These are phyloP conservation scores for Agapornis canus DNA, from an alignment of 2,797 vertebrate genomes.

Conservation along the genomic window DNA sequence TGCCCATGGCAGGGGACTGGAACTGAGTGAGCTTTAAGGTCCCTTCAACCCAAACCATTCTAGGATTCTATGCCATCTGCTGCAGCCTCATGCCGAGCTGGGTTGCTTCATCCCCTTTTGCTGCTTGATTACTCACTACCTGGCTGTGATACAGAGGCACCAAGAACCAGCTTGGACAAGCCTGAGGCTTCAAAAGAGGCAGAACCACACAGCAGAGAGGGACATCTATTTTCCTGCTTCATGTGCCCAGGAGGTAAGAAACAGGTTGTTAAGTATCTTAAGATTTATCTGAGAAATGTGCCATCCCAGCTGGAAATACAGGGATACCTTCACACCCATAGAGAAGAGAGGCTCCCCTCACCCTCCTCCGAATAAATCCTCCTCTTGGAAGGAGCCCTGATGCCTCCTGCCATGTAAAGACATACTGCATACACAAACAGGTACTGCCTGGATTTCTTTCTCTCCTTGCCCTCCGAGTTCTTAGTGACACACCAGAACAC, in stretches of 20 bases:
- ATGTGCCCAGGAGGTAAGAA: neutral
- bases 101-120: neutral
- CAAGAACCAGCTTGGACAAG: neutral
- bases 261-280: neutral
- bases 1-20: neutral
- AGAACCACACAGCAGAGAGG: neutral
- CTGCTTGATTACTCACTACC: neutral
- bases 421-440: neutral
- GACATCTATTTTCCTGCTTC: neutral
- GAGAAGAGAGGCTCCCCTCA: neutral
- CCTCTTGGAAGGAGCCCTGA: neutral
- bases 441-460: neutral
- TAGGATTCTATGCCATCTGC: neutral
- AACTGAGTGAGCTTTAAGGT: neutral
- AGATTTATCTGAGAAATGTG: neutral
- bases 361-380: neutral
- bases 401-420: neutral
- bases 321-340: neutral
- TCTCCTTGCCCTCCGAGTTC: neutral
- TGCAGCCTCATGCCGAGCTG: neutral
- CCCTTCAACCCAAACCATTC: neutral
- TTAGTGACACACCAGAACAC: neutral
- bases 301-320: neutral
- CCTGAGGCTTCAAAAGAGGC: neutral
- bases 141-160: neutral